Evolutionary conservation across 1,140 invertebrate genomes (phyloP).

Genomic region (Caerostris extrusa): DNA sequence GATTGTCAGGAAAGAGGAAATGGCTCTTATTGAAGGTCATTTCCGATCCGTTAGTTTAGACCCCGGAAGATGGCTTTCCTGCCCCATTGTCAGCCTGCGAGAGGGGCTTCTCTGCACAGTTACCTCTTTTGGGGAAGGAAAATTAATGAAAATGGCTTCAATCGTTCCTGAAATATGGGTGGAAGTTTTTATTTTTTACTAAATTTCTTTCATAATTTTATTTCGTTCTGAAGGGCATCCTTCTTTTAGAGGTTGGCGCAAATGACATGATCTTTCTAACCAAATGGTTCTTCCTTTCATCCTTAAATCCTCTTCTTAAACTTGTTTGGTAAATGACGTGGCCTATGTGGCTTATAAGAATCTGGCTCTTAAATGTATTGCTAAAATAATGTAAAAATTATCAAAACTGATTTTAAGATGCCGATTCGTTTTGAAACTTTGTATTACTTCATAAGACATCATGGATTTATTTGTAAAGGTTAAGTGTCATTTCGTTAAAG

Average conservation of each 20-base stretch:
- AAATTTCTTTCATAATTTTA: not conserved
- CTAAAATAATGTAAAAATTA: too few species aligned
- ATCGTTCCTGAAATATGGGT: not conserved
- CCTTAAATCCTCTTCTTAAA: too few species aligned
- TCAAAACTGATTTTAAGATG: too few species aligned
- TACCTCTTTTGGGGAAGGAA: not conserved
- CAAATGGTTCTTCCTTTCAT: too few species aligned
- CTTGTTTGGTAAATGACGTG: too few species aligned
- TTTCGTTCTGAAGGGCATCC: not conserved
- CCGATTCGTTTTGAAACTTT: too few species aligned
- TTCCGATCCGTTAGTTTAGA: constrained; percentile 24
- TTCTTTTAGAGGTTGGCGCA: not conserved
- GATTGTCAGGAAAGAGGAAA: constrained; percentile 34
- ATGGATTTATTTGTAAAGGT: too few species aligned
- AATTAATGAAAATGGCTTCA: constrained; percentile 46
- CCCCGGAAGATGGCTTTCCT: constrained; percentile 30
- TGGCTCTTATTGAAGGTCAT: constrained; percentile 39
- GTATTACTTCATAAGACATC: too few species aligned
- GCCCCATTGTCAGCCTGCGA: not conserved
- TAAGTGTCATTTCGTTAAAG: too few species aligned
- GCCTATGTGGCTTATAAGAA: too few species aligned
- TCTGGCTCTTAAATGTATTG: too few species aligned
- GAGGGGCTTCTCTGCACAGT: not conserved
- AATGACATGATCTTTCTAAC: not conserved
- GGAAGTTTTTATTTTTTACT: not conserved